Base-by-base conservation (phyloP, 2,888 invertebrate species). In the Elmis aenea region DNA sequence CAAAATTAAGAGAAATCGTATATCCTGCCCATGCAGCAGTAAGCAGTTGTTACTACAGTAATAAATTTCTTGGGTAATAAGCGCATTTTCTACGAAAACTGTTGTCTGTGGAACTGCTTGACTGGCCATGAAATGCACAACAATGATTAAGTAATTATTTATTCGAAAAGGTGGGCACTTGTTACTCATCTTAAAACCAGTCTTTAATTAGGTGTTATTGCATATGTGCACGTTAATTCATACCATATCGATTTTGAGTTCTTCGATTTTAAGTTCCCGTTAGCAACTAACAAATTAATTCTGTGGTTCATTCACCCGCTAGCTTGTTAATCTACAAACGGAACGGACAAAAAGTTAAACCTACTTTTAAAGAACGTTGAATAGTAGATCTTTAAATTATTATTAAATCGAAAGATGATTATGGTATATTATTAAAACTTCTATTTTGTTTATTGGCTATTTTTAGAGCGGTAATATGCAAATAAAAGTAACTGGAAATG, bases 1-100 rank as follows among this genome's bases (percentile, higher is more conserved):
- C 30, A 33, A 26, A 27, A 20, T 9, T 39, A 46, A 37, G 42
- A 46, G 46, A 46, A 46, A 46, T 40, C 40, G 38, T 29, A 30
- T 28, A 25, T 41, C 32, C 36, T 42, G 32, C 34, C 37, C 29
- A 26, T 26, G 31, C 29, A 29, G 38, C 26, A 26, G n/a, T n/a
- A n/a, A n/a, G n/a, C n/a, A n/a, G n/a, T n/a, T n/a, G n/a, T n/a
- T n/a, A n/a, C n/a, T n/a, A 20, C 22, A 38, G 28, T 15, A 26
- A 18, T 15, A 26, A 12, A 33, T 36, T 27, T 38, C 27, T 46
- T 35, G 33, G 34, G 41, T 30, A 44, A 44, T 28, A 18, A 33
- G 20, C 14, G 20, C 32, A 35, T 42, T 36, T 41, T 36, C 22
- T 28, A 35, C 26, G 32, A 29, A 37, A 42, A 43, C n/a, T n/a